A percentile compares a stretch with the other conserved stretches of the same genome.
These are phyloP conservation scores for Melipona quadrifasciata DNA, from an alignment of 1,140 invertebrate genomes.

Conservation along the genomic window DNA sequence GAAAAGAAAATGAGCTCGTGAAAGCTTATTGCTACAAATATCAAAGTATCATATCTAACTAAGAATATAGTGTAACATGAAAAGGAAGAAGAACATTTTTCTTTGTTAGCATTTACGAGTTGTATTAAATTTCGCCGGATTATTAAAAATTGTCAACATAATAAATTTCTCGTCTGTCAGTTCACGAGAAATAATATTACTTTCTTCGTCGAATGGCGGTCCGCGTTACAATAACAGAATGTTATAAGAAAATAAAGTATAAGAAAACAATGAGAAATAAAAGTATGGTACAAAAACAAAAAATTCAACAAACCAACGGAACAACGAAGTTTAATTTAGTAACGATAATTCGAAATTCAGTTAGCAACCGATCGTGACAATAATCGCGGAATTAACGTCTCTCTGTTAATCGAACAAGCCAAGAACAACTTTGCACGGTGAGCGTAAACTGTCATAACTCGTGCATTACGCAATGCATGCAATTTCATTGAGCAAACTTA, in stretches of 20 bases:
- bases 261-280: background rate
- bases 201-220: too few relatives aligned
- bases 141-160: background rate
- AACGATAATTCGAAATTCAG: background rate
- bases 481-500: background rate
- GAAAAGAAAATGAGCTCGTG: background rate
- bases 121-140: background rate
- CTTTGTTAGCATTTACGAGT: background rate
- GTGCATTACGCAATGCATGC: background rate
- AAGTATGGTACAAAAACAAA: background rate
- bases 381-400: background rate
- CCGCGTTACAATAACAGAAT: too few relatives aligned
- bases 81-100: background rate
- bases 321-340: background rate
- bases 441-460: background rate
- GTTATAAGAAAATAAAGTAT: too few relatives aligned
- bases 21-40: background rate
- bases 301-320: background rate
- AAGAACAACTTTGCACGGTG: background rate
- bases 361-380: background rate
- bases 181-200: too few relatives aligned
- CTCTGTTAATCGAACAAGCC: background rate
- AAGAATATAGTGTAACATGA: background rate
- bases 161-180: too few relatives aligned
- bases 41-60: background rate